phyloP scores from a whole-genome alignment of 1,140 invertebrate genomes.

The Drosophila kepulauana region DNA sequence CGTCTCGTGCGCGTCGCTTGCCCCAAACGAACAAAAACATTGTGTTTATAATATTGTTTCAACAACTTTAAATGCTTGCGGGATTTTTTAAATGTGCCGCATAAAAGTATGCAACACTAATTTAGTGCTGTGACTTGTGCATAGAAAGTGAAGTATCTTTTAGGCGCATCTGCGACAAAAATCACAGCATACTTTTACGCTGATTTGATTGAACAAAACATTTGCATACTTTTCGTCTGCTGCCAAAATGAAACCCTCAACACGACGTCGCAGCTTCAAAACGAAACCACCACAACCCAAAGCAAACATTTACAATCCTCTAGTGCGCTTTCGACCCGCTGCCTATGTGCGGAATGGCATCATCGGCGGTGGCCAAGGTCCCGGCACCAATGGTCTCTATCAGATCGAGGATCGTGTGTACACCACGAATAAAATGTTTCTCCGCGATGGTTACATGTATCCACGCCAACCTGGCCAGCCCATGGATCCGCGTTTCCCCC shows the following conservation, averaged over 20 bases:
- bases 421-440: constrained; percentile 81
- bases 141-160: constrained; percentile 39
- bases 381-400: constrained; percentile 76
- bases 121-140: background rate
- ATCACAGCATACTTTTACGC: constrained; percentile 43
- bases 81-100: background rate
- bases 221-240: constrained; percentile 18
- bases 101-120: constrained; percentile 39
- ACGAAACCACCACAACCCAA: constrained; percentile 66
- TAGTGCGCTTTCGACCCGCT: constrained; percentile 74
- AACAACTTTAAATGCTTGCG: background rate
- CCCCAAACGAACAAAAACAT: background rate
- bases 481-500: constrained; percentile 80
- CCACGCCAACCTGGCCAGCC: constrained; percentile 79
- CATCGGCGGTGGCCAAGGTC: constrained; percentile 72
- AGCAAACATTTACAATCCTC: constrained; percentile 69
- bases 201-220: background rate
- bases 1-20: constrained; percentile 53
- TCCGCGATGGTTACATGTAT: constrained; percentile 82
- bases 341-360: constrained; percentile 79
- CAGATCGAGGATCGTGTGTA: constrained; percentile 81
- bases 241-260: constrained; percentile 65
- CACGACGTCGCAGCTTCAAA: constrained; percentile 79
- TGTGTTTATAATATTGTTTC: background rate
- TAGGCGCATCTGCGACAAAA: constrained; percentile 5